Evolutionary conservation across 2,113 vertebrate genomes (phyloP).

Genomic region (Corynorhinus townsendii): DNA sequence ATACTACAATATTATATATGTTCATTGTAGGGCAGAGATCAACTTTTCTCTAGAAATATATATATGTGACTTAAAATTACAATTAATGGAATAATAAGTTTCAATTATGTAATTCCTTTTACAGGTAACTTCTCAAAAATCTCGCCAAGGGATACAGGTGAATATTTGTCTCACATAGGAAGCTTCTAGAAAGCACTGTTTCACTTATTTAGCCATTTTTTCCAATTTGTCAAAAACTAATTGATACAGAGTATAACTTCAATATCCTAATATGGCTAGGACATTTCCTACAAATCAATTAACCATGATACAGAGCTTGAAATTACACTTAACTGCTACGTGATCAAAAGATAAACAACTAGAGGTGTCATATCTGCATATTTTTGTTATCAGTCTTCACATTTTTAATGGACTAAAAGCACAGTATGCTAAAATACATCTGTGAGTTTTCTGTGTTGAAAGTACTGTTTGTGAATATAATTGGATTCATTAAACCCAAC

Average conservation of each 20-base stretch:
- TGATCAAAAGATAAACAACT: conserved; percentile 37
- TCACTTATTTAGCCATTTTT: conserved; percentile 24
- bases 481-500: conserved; percentile 69
- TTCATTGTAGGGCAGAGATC: neutral
- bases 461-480: conserved; percentile 67
- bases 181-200: neutral
- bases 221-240: conserved; percentile 48
- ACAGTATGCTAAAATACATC: conserved; percentile 30
- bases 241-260: conserved; percentile 14
- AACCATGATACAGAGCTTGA: conserved; percentile 30
- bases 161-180: neutral
- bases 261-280: conserved; percentile 11
- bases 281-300: conserved; percentile 48
- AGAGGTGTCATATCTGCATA: neutral
- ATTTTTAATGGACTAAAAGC: conserved; percentile 23
- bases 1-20: neutral
- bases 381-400: neutral
- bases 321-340: conserved; percentile 4
- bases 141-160: neutral
- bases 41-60: neutral
- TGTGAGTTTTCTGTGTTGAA: conserved; percentile 44
- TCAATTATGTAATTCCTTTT: neutral
- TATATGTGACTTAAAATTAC: neutral
- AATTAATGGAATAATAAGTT: neutral
- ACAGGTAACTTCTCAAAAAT: neutral